These are phyloP conservation scores for Pipistrellus nathusii DNA, from an alignment of 2,797 vertebrate species.

Conservation along the genomic window DNA sequence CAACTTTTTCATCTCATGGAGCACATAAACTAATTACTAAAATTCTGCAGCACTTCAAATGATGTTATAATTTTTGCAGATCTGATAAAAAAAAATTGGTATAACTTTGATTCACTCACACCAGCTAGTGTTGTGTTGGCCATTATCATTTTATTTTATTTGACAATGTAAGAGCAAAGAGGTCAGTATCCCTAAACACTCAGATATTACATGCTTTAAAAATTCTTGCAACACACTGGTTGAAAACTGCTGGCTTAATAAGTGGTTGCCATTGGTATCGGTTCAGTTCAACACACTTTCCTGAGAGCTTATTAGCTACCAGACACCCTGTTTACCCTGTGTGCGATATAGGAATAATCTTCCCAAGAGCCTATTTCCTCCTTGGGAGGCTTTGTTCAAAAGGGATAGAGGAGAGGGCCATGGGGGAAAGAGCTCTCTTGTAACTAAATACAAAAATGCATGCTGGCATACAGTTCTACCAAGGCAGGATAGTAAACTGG, in stretches of 20 bases:
- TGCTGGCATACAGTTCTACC: background rate
- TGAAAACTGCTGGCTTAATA: background rate
- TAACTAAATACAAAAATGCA: background rate
- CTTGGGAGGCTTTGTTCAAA: background rate
- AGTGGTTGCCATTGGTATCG: background rate
- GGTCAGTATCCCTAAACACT: background rate
- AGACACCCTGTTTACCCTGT: background rate
- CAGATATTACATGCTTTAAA: background rate
- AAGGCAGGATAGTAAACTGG: background rate
- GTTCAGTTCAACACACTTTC: background rate
- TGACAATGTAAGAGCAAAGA: background rate
- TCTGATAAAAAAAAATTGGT: background rate
- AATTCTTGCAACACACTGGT: background rate
- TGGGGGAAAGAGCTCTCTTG: background rate
- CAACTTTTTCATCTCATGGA: background rate
- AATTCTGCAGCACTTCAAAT: background rate
- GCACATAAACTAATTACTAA: background rate
- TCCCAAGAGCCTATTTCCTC: background rate
- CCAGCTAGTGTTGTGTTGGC: background rate
- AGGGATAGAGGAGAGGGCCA: background rate
- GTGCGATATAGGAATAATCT: background rate
- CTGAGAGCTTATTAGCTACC: background rate
- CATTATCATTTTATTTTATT: background rate
- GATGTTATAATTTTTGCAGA: background rate
- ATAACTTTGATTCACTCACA: background rate